Evolutionary conservation across 2,113 vertebrate species (phyloP).

Genomic region (Pungitius pungitius): DNA sequence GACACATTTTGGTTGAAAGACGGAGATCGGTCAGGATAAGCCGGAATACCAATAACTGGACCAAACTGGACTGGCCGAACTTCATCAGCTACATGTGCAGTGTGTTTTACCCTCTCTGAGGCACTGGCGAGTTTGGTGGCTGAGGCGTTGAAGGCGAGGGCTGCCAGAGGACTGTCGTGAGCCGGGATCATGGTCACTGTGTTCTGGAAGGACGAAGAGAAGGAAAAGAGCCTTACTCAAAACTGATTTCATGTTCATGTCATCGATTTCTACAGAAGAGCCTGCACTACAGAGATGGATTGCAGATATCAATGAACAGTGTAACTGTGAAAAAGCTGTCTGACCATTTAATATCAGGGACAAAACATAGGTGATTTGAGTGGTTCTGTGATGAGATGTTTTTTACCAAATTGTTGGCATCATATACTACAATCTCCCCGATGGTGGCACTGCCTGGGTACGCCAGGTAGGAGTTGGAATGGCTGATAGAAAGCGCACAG

Average conservation of each 20-base stretch:
- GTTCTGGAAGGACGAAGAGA: constrained; percentile 79
- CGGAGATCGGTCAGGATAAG: too few species aligned
- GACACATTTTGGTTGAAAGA: not conserved
- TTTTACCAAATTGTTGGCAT: constrained; percentile 90
- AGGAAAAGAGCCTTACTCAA: not conserved
- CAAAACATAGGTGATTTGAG: not conserved
- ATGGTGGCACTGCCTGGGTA: constrained; percentile 88
- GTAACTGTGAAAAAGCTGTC: not conserved
- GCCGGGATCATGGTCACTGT: constrained; percentile 94
- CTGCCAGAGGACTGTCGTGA: constrained; percentile 94
- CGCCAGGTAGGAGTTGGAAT: constrained; percentile 92
- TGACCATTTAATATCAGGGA: not conserved
- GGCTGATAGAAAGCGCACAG: constrained; percentile 90
- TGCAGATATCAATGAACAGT: not conserved
- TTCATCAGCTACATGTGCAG: not conserved
- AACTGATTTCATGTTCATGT: not conserved
- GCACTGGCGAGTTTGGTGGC: constrained; percentile 95
- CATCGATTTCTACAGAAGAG: not conserved
- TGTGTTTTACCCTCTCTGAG: constrained; percentile 88
- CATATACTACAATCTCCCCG: constrained; percentile 89
- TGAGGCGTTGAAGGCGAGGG: constrained; percentile 90
- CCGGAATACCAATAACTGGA: too few species aligned
- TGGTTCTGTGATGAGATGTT: not conserved
- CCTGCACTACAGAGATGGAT: not conserved
- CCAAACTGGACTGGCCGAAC: too few species aligned